Evolutionary conservation across 2,888 invertebrate genomes (phyloP).

Genomic region (Volucella bombylans): DNA sequence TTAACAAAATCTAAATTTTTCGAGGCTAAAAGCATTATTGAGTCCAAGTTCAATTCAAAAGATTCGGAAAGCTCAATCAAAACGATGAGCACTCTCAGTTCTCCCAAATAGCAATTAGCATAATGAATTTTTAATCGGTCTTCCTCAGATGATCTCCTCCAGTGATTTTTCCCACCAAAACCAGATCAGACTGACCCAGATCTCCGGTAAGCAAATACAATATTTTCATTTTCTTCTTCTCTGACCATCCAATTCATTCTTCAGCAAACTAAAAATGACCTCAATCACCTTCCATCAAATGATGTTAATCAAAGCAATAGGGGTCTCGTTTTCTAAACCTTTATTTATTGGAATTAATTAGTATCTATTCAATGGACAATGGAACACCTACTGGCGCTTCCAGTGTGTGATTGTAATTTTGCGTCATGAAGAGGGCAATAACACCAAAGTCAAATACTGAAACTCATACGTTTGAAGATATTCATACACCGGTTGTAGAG

Average conservation of each 20-base stretch:
- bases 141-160: not conserved
- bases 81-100: not conserved
- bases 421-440: too few relatives aligned
- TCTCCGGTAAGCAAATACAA: not conserved
- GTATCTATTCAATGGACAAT: constrained; percentile 17
- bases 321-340: constrained; percentile 49
- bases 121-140: constrained; percentile 1
- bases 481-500: too few relatives aligned
- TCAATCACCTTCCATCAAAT: constrained; percentile 32
- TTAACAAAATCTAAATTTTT: too few relatives aligned
- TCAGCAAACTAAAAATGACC: constrained; percentile 11
- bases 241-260: constrained; percentile 3
- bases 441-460: too few relatives aligned
- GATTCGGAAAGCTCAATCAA: too few relatives aligned
- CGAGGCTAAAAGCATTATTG: too few relatives aligned
- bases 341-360: constrained; percentile 52
- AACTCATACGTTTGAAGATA: too few relatives aligned
- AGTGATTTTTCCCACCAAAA: not conserved
- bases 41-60: too few relatives aligned
- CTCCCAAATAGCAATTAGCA: constrained; percentile 16
- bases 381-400: not conserved
- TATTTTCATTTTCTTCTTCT: not conserved
- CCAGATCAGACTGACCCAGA: constrained; percentile 17
- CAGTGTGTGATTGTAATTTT: too few relatives aligned
- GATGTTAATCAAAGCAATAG: constrained; percentile 55